phyloP scores from a whole-genome alignment of 2,888 invertebrate genomes.

The Acronicta psi region DNA sequence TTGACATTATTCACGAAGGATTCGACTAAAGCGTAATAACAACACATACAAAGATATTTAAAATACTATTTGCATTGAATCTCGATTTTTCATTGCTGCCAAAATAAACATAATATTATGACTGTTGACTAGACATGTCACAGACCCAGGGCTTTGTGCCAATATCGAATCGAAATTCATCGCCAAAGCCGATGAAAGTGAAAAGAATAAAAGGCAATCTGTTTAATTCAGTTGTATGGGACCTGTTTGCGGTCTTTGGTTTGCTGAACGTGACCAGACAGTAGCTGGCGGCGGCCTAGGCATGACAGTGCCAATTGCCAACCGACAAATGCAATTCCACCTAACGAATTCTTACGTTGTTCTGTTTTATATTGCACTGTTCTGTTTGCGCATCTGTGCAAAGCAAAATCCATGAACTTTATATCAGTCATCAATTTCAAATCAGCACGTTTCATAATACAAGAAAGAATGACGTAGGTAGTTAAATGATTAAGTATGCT shows the following conservation, averaged over 20 bases:
- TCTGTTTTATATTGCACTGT: slow-evolving; percentile 41
- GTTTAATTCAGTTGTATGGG: slow-evolving; percentile 75
- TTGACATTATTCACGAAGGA: neutral
- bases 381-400: slow-evolving; percentile 41
- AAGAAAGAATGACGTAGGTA: slow-evolving; percentile 36
- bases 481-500: slow-evolving; percentile 29
- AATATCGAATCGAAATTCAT: slow-evolving; percentile 75
- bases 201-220: slow-evolving; percentile 75
- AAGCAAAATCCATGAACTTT: slow-evolving; percentile 28
- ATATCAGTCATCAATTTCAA: slow-evolving; percentile 28
- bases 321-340: slow-evolving; percentile 65
- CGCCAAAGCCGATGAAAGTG: slow-evolving; percentile 72
- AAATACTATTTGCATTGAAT: slow-evolving; percentile 20
- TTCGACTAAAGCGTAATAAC: slow-evolving; percentile 1
- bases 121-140: slow-evolving; percentile 72
- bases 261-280: slow-evolving; percentile 87
- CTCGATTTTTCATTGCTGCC: slow-evolving; percentile 38
- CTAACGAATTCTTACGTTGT: slow-evolving; percentile 60
- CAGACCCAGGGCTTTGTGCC: slow-evolving; percentile 73
- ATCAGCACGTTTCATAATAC: slow-evolving; percentile 38
- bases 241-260: slow-evolving; percentile 84
- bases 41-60: slow-evolving; percentile 15
- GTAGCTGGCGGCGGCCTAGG: slow-evolving; percentile 68
- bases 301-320: slow-evolving; percentile 75
- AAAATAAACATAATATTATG: slow-evolving; percentile 64